phyloP scores from a whole-genome alignment of 2,797 vertebrate genomes.

The Coendou prehensilis region DNA sequence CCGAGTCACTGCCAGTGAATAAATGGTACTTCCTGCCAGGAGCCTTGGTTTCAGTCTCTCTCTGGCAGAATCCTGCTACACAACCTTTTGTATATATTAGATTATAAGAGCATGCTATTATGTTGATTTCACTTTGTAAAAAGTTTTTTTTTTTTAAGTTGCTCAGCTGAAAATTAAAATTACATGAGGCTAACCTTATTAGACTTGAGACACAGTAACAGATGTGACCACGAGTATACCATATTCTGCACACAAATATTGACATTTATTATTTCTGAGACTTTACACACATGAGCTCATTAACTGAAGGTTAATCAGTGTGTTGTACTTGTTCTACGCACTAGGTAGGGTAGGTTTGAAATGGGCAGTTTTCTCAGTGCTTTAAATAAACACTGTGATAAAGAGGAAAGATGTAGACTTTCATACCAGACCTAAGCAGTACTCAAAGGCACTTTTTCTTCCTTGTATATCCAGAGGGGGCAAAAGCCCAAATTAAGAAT shows the following conservation, averaged over 20 bases:
- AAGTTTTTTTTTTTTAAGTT: background rate
- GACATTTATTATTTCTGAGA: background rate
- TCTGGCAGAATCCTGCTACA: background rate
- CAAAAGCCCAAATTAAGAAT: background rate
- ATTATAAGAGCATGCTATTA: background rate
- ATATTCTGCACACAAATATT: background rate
- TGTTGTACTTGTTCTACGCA: background rate
- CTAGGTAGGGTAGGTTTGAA: background rate
- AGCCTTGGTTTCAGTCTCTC: background rate
- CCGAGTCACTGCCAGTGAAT: background rate
- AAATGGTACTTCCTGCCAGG: background rate
- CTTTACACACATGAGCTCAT: background rate
- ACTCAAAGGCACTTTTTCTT: background rate
- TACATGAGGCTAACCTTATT: background rate
- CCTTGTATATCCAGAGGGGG: background rate
- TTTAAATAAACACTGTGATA: background rate
- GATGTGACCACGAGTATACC: background rate
- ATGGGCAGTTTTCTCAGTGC: background rate
- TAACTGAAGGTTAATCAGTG: background rate
- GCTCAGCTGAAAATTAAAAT: background rate
- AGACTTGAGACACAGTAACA: background rate
- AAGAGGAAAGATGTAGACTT: background rate
- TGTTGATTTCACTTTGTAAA: background rate
- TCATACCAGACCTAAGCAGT: background rate
- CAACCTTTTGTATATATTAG: background rate